Evolutionary conservation across 2,888 invertebrate species (phyloP).

Genomic region (Caenorhabditis sp.): DNA sequence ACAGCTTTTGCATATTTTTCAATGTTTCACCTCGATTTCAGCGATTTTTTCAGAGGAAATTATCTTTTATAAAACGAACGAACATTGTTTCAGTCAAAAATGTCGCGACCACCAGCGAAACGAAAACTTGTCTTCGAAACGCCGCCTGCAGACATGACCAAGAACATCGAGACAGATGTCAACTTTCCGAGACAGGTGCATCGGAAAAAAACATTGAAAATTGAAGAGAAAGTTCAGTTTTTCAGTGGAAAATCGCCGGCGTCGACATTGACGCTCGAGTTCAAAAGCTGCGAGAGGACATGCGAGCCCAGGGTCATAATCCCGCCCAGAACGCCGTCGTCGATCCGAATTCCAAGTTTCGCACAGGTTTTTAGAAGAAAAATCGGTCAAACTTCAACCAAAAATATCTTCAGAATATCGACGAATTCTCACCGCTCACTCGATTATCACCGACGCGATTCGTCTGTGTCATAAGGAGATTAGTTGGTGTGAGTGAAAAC

Average conservation of each 20-base stretch:
- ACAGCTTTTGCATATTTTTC: no score
- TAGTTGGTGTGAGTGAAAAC: slow-evolving; percentile 39
- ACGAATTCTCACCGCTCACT: slow-evolving; percentile 38
- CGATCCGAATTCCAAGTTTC: slow-evolving; percentile 46
- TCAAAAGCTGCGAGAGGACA: slow-evolving; percentile 13
- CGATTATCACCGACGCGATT: slow-evolving; percentile 40
- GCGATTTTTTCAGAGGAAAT: no score
- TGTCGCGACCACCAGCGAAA: slow-evolving; percentile 1
- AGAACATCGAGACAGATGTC: no score
- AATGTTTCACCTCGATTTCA: neutral
- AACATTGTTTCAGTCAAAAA: neutral
- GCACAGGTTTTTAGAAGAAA: slow-evolving; percentile 39
- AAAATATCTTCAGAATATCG: slow-evolving; percentile 48
- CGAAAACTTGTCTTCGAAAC: slow-evolving; percentile 22
- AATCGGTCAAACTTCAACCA: neutral
- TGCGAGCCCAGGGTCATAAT: neutral
- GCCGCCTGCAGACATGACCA: neutral
- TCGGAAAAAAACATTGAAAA: no score
- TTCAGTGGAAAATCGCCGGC: slow-evolving; percentile 44
- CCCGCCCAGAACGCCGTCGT: slow-evolving; percentile 7
- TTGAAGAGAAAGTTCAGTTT: no score
- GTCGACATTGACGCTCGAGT: slow-evolving; percentile 24
- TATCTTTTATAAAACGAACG: no score
- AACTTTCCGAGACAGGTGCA: no score
- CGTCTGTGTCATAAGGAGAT: slow-evolving; percentile 13